Conservation (phyloP, 2,888 invertebrate genomes). For the Tenthredo livida region DNA sequence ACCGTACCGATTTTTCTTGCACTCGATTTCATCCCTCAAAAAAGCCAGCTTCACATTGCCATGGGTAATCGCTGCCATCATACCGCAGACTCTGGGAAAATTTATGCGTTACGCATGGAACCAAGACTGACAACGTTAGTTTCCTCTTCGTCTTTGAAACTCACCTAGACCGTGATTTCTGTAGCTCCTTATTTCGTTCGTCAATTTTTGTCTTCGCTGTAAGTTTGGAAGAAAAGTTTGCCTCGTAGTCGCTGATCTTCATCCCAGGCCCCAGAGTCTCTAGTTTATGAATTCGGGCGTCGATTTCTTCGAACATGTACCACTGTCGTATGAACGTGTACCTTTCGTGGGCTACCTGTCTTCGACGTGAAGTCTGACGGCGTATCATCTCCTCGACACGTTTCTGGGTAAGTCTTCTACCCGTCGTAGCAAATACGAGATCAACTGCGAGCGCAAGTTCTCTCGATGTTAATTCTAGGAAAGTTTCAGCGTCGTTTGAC, state of each 20-base stretch:
- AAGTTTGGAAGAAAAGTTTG: slow-evolving; percentile 59
- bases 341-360: slow-evolving; percentile 59
- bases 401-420: slow-evolving; percentile 62
- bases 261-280: slow-evolving; percentile 67
- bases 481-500: slow-evolving; percentile 57
- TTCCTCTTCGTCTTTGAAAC: background rate
- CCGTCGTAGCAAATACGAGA: slow-evolving; percentile 62
- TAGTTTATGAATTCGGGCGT: slow-evolving; percentile 54
- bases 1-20: slow-evolving; percentile 56
- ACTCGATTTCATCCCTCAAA: slow-evolving; percentile 59
- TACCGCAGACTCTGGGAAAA: slow-evolving; percentile 33
- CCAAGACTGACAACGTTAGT: background rate
- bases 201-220: slow-evolving; percentile 64
- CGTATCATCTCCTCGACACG: slow-evolving; percentile 60
- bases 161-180: slow-evolving; percentile 64
- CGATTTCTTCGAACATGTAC: slow-evolving; percentile 60
- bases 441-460: slow-evolving; percentile 61
- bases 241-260: slow-evolving; percentile 67
- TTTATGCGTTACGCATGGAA: background rate
- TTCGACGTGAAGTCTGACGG: slow-evolving; percentile 60
- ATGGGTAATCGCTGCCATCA: slow-evolving; percentile 56
- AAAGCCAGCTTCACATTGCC: slow-evolving; percentile 64
- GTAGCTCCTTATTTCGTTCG: slow-evolving; percentile 65
- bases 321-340: slow-evolving; percentile 60
- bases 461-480: slow-evolving; percentile 57